Base-by-base conservation (phyloP, 2,888 invertebrate species). In the Hyalella azteca region DNA sequence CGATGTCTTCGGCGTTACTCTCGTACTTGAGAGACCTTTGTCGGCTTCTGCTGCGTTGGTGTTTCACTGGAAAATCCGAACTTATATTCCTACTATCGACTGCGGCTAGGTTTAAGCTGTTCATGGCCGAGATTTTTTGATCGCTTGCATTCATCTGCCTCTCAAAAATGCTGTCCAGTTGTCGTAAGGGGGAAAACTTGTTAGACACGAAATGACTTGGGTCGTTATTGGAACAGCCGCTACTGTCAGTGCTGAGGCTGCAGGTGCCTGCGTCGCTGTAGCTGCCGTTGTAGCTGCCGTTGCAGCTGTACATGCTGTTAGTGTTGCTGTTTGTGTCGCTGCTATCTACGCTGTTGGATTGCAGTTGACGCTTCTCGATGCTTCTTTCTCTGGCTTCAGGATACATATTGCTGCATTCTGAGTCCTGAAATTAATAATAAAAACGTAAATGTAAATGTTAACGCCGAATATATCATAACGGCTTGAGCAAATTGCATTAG, bases 221-320 rank as follows among this genome's bases (percentile, higher is more conserved):
- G 36, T 29, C 39, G 22, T 66, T 36, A 7, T 32, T 66, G 0
- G 66, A 32, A 11, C 36, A 66, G 66, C 32, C n/a, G 66, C 66
- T 66, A 39, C 66, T 36, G 54, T 54, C 54, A 13, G 54, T 54
- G 66, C 66, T 66, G 29, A 66, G 19, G 59, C 66, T 66, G 39
- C 36, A 36, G 66, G 32, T 66, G 36, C n/a, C n/a, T n/a, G n/a
- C n/a, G n/a, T n/a, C n/a, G n/a, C n/a, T n/a, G n/a, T 36, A 66
- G 66, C 66, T 36, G 39, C 36, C 66, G 29, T 66, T 66, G 66
- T 66, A 36, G 66, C 66, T 36, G 66, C 66, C 36, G 66, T 66
- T 66, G 39, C 11, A 45, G 45, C 45, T 45, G 45, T 45, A 11
- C 7, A 15, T 66, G 66, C 66, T 66, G 66, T 66, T 36, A 32